A percentile compares a stretch with the other conserved stretches of the same genome.
Evolutionary conservation across 2,113 vertebrate species (phyloP).

Genomic region (Oreochromis niloticus): DNA sequence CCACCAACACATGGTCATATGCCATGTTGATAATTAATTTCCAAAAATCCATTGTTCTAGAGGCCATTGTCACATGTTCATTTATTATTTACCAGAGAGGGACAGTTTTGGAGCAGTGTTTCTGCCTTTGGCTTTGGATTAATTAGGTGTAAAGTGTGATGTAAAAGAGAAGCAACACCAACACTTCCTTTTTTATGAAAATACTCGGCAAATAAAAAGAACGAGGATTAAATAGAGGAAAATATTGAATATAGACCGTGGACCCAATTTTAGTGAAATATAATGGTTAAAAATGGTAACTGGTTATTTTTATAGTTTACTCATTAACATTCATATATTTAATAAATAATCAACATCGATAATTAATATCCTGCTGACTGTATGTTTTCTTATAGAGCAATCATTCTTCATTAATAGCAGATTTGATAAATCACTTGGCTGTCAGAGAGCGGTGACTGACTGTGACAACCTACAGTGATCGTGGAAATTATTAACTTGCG

Average conservation of each 20-base stretch:
- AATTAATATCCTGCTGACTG: not conserved
- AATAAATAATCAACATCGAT: not conserved
- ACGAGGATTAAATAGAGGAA: not conserved
- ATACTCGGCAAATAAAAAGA: not conserved
- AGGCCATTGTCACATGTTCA: constrained; percentile 9
- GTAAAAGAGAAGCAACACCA: not conserved
- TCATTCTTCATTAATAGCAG: not conserved
- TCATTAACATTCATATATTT: not conserved
- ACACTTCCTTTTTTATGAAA: not conserved
- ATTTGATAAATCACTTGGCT: not conserved
- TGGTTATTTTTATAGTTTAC: not conserved
- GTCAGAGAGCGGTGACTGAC: constrained; percentile 53
- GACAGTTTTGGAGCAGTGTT: not conserved
- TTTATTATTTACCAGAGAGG: constrained; percentile 12
- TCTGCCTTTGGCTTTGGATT: not conserved
- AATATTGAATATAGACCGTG: not conserved
- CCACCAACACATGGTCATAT: constrained; percentile 7
- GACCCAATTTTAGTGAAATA: not conserved
- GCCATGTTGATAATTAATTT: constrained; percentile 38
- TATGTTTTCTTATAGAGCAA: not conserved
- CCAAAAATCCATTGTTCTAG: constrained; percentile 16
- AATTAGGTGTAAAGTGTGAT: not conserved
- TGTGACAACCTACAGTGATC: constrained; percentile 45
- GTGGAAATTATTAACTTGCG: constrained; percentile 50
- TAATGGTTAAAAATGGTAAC: not conserved